Conservation (phyloP, 1,140 invertebrate genomes). For the Chironomus striatipennis region DNA sequence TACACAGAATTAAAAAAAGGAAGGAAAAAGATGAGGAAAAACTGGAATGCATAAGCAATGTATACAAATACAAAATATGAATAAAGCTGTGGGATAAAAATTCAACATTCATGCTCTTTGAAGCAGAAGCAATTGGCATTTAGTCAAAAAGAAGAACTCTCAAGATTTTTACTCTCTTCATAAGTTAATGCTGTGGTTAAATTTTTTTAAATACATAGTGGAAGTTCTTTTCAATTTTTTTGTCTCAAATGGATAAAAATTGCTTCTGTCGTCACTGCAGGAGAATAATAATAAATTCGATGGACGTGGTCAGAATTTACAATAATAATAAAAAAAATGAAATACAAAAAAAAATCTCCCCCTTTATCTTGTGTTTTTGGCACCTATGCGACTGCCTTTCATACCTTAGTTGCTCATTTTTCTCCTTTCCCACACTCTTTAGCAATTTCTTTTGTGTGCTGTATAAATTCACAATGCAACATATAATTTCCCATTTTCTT, state of each 20-base stretch:
- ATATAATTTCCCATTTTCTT: conserved; percentile 10
- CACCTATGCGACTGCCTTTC: background rate
- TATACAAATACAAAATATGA: background rate
- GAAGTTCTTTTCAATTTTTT: background rate
- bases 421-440: background rate
- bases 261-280: background rate
- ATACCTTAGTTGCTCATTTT: background rate
- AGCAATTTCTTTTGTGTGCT: background rate
- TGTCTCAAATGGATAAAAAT: background rate
- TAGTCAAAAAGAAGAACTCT: background rate
- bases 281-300: conserved; percentile 4
- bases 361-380: background rate
- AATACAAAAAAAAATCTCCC: background rate
- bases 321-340: background rate
- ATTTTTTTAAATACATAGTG: too few relatives aligned
- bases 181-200: background rate
- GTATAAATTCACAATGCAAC: background rate
- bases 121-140: background rate
- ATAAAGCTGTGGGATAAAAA: background rate
- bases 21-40: background rate
- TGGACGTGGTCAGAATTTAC: background rate
- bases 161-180: background rate
- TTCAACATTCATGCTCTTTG: background rate
- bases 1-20: background rate
- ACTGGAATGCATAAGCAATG: background rate